These are phyloP conservation scores for Folsomia manolachei DNA, from an alignment of 2,888 invertebrate genomes.

Conservation along the genomic window DNA sequence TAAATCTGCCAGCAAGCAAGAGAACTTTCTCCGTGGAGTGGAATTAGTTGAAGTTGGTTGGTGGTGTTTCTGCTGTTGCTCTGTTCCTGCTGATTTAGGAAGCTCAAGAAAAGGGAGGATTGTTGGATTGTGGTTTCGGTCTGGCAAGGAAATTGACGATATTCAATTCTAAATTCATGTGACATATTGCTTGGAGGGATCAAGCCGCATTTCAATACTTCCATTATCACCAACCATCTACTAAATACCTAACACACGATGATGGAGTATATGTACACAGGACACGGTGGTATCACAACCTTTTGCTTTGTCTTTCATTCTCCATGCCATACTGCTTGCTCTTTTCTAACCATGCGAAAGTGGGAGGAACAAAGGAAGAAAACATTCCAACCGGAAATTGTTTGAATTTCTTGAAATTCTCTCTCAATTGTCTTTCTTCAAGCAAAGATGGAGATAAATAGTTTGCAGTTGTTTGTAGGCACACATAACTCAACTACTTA, in stretches of 20 bases:
- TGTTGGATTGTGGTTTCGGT: conserved; percentile 33
- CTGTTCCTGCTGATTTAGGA: conserved; percentile 4
- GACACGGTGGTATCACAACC: too few species aligned
- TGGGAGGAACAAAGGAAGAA: not conserved
- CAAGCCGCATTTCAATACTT: conserved; percentile 24
- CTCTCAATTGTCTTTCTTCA: not conserved
- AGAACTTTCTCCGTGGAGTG: conserved; percentile 26
- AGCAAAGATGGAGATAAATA: not conserved
- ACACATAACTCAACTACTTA: not conserved
- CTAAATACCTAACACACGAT: too few species aligned
- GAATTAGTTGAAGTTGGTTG: conserved; percentile 27
- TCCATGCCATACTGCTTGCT: not conserved
- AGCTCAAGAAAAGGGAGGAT: not conserved
- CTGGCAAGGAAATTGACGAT: conserved; percentile 27
- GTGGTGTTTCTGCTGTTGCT: not conserved
- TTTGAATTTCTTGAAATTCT: not conserved
- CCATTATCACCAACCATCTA: conserved; percentile 1
- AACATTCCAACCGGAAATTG: not conserved
- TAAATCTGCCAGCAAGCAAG: conserved; percentile 33
- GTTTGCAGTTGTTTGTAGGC: not conserved
- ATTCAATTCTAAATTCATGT: conserved; percentile 36
- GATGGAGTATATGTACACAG: too few species aligned
- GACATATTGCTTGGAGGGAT: conserved; percentile 42
- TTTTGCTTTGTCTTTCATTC: not conserved
- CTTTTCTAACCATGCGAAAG: not conserved